phyloP scores from a whole-genome alignment of 2,113 vertebrate genomes.

The Rana temporaria region DNA sequence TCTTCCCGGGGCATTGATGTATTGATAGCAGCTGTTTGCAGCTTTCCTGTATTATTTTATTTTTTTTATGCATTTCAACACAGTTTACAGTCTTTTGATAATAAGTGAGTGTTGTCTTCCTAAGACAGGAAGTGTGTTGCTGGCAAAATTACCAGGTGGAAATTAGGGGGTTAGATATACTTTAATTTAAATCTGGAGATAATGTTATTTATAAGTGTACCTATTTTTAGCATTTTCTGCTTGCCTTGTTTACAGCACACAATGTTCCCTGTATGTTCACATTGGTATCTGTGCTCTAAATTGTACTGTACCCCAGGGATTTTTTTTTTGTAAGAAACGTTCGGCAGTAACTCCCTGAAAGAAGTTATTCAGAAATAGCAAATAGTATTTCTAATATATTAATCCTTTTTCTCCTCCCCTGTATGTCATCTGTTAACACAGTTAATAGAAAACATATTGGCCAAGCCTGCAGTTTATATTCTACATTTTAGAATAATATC shows the following conservation, averaged over 20 bases:
- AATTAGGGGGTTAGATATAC: no score
- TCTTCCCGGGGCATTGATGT: no score
- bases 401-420: neutral
- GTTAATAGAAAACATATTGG: neutral
- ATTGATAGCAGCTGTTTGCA: no score
- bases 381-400: neutral
- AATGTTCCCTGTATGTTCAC: conserved; percentile 26
- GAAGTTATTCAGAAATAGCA: neutral
- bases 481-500: no score
- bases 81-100: no score
- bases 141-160: no score
- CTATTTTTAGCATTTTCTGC: conserved; percentile 10
- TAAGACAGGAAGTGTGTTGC: no score
- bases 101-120: no score
- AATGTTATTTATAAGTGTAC: neutral
- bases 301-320: neutral
- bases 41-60: no score
- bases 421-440: neutral
- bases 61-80: no score
- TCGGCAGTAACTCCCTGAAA: neutral
- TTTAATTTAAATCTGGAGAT: conserved; percentile 7
- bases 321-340: neutral
- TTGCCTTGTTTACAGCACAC: conserved; percentile 36
- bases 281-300: neutral
- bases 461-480: neutral